phyloP scores from a whole-genome alignment of 2,797 vertebrate genomes.

The Cacajao melanocephalus region DNA sequence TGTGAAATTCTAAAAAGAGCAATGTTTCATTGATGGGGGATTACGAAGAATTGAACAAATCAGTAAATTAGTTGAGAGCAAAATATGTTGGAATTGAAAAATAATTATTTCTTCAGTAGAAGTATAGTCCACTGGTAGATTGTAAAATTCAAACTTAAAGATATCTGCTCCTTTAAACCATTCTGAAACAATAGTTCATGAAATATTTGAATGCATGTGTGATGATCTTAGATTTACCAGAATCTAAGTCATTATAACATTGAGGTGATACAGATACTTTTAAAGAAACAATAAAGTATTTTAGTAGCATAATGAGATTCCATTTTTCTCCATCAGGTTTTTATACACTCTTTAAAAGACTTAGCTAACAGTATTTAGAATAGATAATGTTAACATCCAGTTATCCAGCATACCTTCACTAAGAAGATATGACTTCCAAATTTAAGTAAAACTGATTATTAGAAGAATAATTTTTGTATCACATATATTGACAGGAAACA shows the following conservation, averaged over 20 bases:
- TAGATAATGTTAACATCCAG: background rate
- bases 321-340: background rate
- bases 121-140: background rate
- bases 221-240: background rate
- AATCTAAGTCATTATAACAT: background rate
- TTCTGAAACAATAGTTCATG: background rate
- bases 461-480: background rate
- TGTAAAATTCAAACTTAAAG: background rate
- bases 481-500: slow-evolving; percentile 2
- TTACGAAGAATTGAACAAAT: background rate
- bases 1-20: background rate
- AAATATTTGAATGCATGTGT: background rate
- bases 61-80: background rate
- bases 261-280: background rate
- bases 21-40: background rate
- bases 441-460: slow-evolving; percentile 23
- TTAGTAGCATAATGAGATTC: background rate
- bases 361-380: background rate
- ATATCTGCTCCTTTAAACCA: background rate
- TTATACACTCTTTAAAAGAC: background rate
- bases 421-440: background rate
- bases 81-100: slow-evolving; percentile 21
- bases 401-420: background rate
- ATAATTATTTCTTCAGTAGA: background rate
- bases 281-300: background rate